Conservation (phyloP, 2,113 vertebrate species). For the Illadopsis cleaveri region DNA sequence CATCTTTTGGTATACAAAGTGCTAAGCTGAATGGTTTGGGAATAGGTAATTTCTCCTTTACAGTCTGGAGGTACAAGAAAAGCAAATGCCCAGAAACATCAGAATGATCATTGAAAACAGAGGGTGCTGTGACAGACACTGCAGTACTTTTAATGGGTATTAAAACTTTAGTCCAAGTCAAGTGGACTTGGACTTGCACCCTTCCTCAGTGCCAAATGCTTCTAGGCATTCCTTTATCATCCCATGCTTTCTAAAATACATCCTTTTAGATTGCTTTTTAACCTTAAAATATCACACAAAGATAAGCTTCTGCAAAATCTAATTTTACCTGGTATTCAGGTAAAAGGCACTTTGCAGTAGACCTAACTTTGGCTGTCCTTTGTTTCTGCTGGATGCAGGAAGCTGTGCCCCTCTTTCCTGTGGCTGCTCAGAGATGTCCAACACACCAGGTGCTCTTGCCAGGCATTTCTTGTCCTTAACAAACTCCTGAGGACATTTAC, state of each 20-base stretch:
- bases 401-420: no score
- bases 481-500: no score
- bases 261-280: not conserved
- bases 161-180: not conserved
- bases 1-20: not conserved
- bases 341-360: not conserved
- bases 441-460: not conserved
- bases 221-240: not conserved
- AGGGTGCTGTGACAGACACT: not conserved
- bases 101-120: fast-evolving
- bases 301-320: not conserved
- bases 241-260: not conserved
- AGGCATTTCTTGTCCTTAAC: not conserved
- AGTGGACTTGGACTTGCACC: not conserved
- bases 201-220: not conserved
- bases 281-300: not conserved
- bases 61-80: not conserved
- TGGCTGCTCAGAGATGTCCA: not conserved
- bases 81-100: not conserved
- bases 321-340: no score
- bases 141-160: no score
- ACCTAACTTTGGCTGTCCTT: not conserved
- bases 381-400: not conserved
- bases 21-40: not conserved
- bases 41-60: not conserved